These are phyloP conservation scores for Drosophila merina DNA, from an alignment of 2,888 invertebrate species.

Conservation along the genomic window DNA sequence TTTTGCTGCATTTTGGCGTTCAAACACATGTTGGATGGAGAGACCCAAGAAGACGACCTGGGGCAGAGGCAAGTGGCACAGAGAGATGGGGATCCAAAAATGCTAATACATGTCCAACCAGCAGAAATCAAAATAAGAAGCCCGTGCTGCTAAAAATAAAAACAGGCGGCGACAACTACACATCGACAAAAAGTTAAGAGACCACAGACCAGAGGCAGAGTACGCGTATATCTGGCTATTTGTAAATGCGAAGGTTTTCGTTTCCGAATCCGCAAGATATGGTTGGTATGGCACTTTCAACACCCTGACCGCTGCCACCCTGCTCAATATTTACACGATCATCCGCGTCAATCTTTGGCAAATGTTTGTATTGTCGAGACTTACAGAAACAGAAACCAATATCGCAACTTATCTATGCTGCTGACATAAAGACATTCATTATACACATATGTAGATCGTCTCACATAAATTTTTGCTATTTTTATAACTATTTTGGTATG, in stretches of 20 bases:
- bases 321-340: conserved; percentile 42
- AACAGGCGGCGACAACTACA: conserved; percentile 50
- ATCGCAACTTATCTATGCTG: conserved; percentile 29
- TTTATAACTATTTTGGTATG: conserved; percentile 66
- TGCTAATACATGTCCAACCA: conserved; percentile 55
- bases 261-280: conserved; percentile 39
- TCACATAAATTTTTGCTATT: conserved; percentile 68
- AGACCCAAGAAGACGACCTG: conserved; percentile 15
- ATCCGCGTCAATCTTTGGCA: not conserved
- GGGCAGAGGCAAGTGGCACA: not conserved
- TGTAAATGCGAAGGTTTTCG: conserved; percentile 70
- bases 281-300: conserved; percentile 36
- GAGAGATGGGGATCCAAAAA: conserved; percentile 51
- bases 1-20: conserved; percentile 52
- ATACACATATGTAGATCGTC: conserved; percentile 20
- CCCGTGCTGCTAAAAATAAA: conserved; percentile 68
- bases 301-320: conserved; percentile 6
- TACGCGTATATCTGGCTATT: conserved; percentile 65
- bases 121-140: conserved; percentile 72
- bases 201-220: conserved; percentile 55
- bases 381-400: conserved; percentile 40
- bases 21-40: conserved; percentile 74
- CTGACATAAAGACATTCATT: conserved; percentile 7
- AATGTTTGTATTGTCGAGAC: conserved; percentile 11
- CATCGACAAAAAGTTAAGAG: conserved; percentile 53